Conservation (phyloP, 2,888 invertebrate species). For the Timema podura region DNA sequence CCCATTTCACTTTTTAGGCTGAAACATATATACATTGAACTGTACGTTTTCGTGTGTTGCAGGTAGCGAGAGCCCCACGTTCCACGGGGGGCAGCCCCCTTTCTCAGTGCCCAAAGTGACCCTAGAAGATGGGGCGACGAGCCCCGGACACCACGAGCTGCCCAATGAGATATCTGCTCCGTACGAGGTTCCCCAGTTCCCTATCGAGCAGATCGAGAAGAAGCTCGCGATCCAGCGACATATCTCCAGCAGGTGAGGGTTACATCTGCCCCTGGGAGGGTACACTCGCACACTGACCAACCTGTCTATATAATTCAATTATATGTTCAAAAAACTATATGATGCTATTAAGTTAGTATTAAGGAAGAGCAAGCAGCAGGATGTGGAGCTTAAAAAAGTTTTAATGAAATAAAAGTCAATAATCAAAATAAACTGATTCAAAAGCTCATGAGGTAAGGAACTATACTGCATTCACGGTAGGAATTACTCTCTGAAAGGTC, state of each 20-base stretch:
- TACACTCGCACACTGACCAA: too few relatives aligned
- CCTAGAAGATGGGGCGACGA: conserved; percentile 36
- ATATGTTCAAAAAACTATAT: neutral
- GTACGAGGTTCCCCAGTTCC: conserved; percentile 96
- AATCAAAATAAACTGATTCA: too few relatives aligned
- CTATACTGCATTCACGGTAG: too few relatives aligned
- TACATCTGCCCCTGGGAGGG: neutral
- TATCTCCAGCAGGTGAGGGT: conserved; percentile 78
- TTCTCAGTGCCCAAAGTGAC: conserved; percentile 35
- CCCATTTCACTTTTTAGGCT: too few relatives aligned
- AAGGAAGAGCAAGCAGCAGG: too few relatives aligned
- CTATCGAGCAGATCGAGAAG: conserved; percentile 95
- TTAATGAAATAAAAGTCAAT: too few relatives aligned
- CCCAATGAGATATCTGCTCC: conserved; percentile 91
- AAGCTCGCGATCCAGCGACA: conserved; percentile 86
- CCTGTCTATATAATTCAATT: too few relatives aligned
- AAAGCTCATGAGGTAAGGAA: too few relatives aligned
- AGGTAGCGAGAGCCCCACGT: conserved; percentile 73
- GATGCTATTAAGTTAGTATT: neutral
- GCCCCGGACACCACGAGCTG: conserved; percentile 53
- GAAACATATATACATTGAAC: too few relatives aligned
- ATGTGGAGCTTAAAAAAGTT: too few relatives aligned
- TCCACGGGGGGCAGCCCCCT: conserved; percentile 42
- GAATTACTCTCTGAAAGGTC: too few relatives aligned
- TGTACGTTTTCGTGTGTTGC: conserved; percentile 37